These are phyloP conservation scores for Melanerpes aurifrons DNA, from an alignment of 2,113 vertebrate genomes.

Conservation along the genomic window DNA sequence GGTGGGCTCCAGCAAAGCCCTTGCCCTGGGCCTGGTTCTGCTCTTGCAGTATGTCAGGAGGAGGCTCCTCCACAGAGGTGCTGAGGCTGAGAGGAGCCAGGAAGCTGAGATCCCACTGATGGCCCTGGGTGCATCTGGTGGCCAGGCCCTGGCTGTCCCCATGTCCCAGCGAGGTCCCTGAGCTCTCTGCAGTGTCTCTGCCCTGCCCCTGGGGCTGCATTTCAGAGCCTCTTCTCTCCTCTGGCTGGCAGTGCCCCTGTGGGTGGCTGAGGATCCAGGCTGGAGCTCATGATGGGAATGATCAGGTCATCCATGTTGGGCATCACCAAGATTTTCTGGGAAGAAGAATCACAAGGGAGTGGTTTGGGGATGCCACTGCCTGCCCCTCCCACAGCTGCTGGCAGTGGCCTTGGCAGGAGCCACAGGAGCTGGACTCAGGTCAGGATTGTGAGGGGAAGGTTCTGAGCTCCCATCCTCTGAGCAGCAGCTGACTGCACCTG, in stretches of 20 bases:
- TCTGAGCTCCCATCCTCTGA: neutral
- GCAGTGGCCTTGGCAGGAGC: neutral
- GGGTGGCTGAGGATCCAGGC: slow-evolving; percentile 62
- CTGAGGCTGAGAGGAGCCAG: neutral
- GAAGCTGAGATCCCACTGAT: neutral
- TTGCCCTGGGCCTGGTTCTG: neutral
- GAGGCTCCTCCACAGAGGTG: neutral
- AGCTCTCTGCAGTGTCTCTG: neutral
- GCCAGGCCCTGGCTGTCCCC: neutral
- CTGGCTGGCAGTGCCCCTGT: slow-evolving; percentile 19
- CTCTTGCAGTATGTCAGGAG: slow-evolving; percentile 6
- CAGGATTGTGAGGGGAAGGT: neutral
- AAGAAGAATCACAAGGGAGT: neutral
- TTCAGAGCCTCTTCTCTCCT: slow-evolving; percentile 54
- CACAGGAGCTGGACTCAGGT: accelerated
- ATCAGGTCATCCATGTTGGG: slow-evolving; percentile 93
- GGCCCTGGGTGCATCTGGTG: neutral
- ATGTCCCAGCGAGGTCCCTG: neutral
- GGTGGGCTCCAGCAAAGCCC: neutral
- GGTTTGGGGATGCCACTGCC: neutral
- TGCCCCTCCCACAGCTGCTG: neutral
- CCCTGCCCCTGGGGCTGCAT: neutral
- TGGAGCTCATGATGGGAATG: slow-evolving; percentile 85
- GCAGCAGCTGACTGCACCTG: neutral
- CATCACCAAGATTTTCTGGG: slow-evolving; percentile 90